These are phyloP conservation scores for Meles meles DNA, from an alignment of 2,113 vertebrate genomes.

Conservation along the genomic window DNA sequence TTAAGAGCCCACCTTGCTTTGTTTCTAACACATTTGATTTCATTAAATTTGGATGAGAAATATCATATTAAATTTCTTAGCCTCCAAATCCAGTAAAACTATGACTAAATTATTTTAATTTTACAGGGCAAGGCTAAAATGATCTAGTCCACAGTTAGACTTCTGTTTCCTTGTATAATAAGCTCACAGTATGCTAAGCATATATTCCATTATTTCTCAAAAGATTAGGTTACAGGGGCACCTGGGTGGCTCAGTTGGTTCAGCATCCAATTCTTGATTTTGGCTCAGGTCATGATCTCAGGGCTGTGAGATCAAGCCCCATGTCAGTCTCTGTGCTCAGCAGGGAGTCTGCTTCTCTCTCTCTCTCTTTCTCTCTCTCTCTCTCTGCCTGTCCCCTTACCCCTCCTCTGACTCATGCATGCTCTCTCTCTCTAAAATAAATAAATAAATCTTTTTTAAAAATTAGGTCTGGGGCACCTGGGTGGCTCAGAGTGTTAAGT, in stretches of 20 bases:
- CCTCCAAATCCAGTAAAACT: constrained; percentile 24
- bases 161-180: neutral
- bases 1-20: neutral
- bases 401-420: neutral
- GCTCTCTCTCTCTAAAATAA: neutral
- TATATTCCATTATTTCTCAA: neutral
- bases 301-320: neutral
- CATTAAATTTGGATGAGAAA: neutral
- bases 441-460: neutral
- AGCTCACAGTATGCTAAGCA: neutral
- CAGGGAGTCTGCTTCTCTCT: neutral
- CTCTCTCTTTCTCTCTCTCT: neutral
- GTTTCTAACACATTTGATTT: constrained; percentile 6
- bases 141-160: neutral
- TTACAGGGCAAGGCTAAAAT: neutral
- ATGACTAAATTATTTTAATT: constrained; percentile 43
- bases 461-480: neutral
- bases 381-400: neutral
- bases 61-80: neutral
- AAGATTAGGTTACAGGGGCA: neutral
- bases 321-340: neutral
- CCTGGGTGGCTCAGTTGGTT: neutral
- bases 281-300: neutral
- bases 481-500: too few species aligned
- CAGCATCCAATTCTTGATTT: neutral